Conservation (phyloP, 2,113 vertebrate genomes). For the Emydocephalus ijimae region DNA sequence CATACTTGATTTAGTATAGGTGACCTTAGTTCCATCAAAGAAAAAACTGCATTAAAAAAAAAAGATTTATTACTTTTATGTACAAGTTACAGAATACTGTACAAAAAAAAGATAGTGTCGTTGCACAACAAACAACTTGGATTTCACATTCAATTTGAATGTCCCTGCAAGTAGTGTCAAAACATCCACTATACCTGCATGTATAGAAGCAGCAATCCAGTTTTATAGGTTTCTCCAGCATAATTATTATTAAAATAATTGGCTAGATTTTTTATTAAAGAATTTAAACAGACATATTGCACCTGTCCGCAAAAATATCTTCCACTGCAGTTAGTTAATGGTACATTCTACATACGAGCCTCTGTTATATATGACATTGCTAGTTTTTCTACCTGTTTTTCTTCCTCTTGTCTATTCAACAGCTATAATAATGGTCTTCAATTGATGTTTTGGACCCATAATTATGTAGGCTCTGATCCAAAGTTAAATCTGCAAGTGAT, state of each 20-base stretch:
- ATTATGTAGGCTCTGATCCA: too few species aligned
- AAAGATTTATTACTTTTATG: constrained; percentile 59
- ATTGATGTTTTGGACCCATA: not conserved
- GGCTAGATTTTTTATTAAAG: constrained; percentile 33
- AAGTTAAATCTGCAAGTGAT: not conserved
- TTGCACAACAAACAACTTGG: constrained; percentile 56
- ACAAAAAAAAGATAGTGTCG: constrained; percentile 55
- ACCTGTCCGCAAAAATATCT: constrained; percentile 54
- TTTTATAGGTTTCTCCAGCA: constrained; percentile 60
- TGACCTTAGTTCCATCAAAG: not conserved
- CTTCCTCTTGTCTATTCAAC: not conserved
- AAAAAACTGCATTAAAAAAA: not conserved
- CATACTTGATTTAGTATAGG: not conserved
- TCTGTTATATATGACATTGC: not conserved
- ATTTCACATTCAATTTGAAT: constrained; percentile 68
- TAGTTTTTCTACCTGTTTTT: not conserved
- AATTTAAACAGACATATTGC: constrained; percentile 62
- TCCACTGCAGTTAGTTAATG: not conserved
- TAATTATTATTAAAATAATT: constrained; percentile 49
- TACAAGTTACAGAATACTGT: constrained; percentile 57
- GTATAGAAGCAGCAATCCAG: constrained; percentile 59
- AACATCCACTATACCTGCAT: constrained; percentile 63
- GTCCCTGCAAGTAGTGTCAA: constrained; percentile 60
- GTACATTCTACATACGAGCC: constrained; percentile 8
- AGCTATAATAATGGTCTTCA: not conserved